These are phyloP conservation scores for Bombus pyrosoma DNA, from an alignment of 1,140 invertebrate genomes.

Conservation along the genomic window DNA sequence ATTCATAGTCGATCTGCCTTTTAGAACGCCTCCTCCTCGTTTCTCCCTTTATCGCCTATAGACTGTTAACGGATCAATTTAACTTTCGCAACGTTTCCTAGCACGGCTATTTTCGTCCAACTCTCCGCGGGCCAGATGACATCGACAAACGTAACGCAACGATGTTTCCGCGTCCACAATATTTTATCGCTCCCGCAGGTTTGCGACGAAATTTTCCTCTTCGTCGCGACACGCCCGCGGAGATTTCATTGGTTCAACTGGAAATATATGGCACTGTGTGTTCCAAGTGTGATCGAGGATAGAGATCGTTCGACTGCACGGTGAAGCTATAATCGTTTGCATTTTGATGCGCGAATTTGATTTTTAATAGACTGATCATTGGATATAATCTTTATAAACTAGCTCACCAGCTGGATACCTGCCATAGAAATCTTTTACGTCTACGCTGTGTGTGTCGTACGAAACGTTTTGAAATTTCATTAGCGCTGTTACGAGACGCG, in stretches of 20 bases:
- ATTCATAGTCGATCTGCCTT: slow-evolving; percentile 32
- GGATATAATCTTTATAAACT: too few relatives aligned
- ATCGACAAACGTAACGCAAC: background rate
- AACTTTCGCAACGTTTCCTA: slow-evolving; percentile 24
- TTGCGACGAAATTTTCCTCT: slow-evolving; percentile 27
- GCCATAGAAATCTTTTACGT: too few relatives aligned
- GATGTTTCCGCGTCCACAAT: background rate
- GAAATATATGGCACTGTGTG: background rate
- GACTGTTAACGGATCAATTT: slow-evolving; percentile 44
- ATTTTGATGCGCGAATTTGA: background rate
- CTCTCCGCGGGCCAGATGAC: background rate
- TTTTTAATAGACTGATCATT: background rate
- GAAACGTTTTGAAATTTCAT: too few relatives aligned
- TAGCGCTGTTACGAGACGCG: too few relatives aligned
- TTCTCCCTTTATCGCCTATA: slow-evolving; percentile 31
- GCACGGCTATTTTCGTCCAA: background rate
- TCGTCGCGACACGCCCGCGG: background rate
- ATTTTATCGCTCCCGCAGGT: slow-evolving; percentile 36
- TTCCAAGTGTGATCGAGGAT: too few relatives aligned
- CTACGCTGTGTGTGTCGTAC: too few relatives aligned
- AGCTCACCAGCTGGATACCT: too few relatives aligned
- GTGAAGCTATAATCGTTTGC: background rate
- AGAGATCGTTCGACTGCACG: background rate
- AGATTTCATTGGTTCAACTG: background rate
- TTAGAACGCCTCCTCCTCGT: slow-evolving; percentile 35